phyloP scores from a whole-genome alignment of 1,140 invertebrate genomes.

The Drosophila insularis region DNA sequence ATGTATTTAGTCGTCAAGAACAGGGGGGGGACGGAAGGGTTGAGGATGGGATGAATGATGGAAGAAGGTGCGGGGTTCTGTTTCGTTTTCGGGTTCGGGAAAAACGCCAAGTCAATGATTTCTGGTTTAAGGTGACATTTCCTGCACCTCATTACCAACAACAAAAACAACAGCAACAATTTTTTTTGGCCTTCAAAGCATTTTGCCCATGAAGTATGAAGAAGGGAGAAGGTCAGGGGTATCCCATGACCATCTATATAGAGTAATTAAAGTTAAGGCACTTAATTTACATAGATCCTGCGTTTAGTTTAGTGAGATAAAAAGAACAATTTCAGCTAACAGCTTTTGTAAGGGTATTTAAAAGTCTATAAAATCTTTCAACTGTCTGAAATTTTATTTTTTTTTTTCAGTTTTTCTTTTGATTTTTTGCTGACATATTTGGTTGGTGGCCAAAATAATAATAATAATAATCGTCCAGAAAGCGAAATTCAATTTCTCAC shows the following conservation, averaged over 20 bases:
- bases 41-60: neutral
- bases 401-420: neutral
- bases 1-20: constrained; percentile 1
- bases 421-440: constrained; percentile 40
- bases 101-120: constrained; percentile 62
- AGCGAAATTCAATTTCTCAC: constrained; percentile 46
- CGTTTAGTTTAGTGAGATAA: no score
- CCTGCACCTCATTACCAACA: constrained; percentile 50
- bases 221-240: neutral
- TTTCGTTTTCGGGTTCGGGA: neutral
- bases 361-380: neutral
- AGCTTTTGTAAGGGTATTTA: neutral
- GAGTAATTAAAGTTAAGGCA: neutral
- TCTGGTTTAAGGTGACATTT: constrained; percentile 72
- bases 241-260: neutral
- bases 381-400: neutral
- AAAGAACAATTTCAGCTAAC: no score
- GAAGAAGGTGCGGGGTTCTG: no score
- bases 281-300: neutral
- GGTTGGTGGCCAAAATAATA: constrained; percentile 12
- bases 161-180: neutral
- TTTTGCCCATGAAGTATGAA: constrained; percentile 29
- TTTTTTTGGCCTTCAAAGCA: constrained; percentile 57
- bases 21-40: no score
- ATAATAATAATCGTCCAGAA: constrained; percentile 25